Percentiles rank a stretch among this genome's conserved stretches.
phyloP scores from a whole-genome alignment of 2,888 invertebrate species.

The Platycnemis pennipes region DNA sequence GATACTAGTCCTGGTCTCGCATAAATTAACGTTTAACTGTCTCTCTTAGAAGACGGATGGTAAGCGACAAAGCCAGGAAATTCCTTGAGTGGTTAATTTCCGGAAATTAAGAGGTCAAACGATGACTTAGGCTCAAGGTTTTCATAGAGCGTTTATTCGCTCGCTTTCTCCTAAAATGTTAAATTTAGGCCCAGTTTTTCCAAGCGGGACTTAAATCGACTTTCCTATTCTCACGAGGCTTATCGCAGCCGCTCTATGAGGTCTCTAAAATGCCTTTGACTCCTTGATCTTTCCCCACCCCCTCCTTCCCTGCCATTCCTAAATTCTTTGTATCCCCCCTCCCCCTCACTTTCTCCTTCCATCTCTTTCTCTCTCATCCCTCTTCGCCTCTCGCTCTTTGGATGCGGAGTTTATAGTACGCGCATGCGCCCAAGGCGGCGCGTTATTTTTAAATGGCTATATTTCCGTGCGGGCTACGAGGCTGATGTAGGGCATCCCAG shows the following conservation, averaged over 20 bases:
- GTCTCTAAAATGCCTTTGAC: neutral
- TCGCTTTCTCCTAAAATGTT: neutral
- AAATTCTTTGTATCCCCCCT: neutral
- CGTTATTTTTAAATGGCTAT: conserved; percentile 56
- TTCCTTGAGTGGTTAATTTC: neutral
- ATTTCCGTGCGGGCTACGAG: conserved; percentile 45
- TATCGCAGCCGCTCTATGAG: neutral
- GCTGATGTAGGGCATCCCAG: conserved; percentile 26
- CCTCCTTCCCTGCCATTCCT: too few relatives aligned
- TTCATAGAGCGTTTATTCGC: neutral
- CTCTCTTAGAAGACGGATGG: neutral
- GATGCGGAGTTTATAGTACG: conserved; percentile 30
- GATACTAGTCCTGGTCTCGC: neutral
- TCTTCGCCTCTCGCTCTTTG: neutral
- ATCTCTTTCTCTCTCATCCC: neutral
- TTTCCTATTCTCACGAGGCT: neutral
- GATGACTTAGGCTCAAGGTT: neutral
- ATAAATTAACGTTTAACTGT: neutral
- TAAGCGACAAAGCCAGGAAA: neutral
- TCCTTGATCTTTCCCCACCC: neutral
- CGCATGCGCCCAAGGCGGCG: conserved; percentile 33
- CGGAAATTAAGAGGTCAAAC: neutral
- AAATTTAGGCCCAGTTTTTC: neutral
- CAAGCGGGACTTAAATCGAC: neutral
- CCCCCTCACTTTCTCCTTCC: conserved; percentile 10